phyloP scores from a whole-genome alignment of 2,113 vertebrate genomes.

The Cavia porcellus region DNA sequence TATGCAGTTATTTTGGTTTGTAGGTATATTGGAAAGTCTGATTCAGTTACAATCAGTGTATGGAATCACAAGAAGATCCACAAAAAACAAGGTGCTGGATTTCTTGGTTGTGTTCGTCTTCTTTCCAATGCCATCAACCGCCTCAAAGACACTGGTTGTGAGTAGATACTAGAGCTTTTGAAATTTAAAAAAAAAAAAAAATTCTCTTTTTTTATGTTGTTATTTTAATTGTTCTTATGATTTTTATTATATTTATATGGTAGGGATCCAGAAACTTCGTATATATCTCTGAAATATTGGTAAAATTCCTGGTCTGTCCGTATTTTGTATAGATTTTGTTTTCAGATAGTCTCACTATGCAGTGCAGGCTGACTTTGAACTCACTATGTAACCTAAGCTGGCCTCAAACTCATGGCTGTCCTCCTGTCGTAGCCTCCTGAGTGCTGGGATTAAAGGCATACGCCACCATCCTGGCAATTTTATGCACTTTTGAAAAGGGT shows the following conservation, averaged over 20 bases:
- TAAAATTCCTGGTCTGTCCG: slow-evolving; percentile 56
- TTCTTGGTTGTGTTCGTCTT: slow-evolving; percentile 98
- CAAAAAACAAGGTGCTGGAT: slow-evolving; percentile 99
- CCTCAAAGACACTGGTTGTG: slow-evolving; percentile 99
- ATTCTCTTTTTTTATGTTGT: not conserved
- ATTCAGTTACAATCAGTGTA: slow-evolving; percentile 99
- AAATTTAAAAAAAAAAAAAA: not conserved
- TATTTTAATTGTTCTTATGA: not conserved
- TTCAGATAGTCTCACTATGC: not conserved
- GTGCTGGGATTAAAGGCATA: not conserved
- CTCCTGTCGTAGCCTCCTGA: not conserved
- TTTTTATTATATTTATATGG: not conserved
- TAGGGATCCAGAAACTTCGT: not conserved
- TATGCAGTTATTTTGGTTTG: slow-evolving; percentile 66
- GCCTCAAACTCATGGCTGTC: not conserved
- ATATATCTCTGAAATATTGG: slow-evolving; percentile 20
- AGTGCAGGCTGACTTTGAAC: not conserved
- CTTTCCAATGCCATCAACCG: slow-evolving; percentile 98
- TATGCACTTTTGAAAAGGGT: not conserved
- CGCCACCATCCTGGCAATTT: not conserved
- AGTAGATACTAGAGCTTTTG: slow-evolving; percentile 85
- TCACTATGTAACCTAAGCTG: not conserved
- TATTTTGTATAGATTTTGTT: slow-evolving; percentile 38
- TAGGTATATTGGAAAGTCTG: slow-evolving; percentile 98
- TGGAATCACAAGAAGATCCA: slow-evolving; percentile 99